Evolutionary conservation across 2,113 vertebrate species (phyloP).

Genomic region (Spermophilus dauricus): DNA sequence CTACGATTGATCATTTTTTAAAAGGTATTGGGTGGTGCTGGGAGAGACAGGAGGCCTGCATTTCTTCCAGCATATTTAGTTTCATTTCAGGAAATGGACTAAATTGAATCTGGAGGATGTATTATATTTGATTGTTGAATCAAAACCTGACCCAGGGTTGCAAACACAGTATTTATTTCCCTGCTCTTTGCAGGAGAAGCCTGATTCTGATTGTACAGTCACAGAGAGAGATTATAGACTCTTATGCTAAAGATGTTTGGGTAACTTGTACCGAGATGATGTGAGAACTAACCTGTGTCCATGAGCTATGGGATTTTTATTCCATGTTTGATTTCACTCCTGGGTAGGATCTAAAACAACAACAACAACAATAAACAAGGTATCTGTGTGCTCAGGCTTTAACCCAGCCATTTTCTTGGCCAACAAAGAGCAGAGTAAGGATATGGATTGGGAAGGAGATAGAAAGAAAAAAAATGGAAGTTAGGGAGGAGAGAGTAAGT

Average conservation of each 20-base stretch:
- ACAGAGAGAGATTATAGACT: too few relatives aligned
- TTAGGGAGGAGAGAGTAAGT: not conserved
- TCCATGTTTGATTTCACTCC: not conserved
- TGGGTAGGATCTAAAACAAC: not conserved
- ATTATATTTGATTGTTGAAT: not conserved
- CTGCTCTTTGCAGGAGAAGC: not conserved
- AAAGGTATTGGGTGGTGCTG: not conserved
- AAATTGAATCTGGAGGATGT: not conserved
- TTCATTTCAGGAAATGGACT: constrained; percentile 38
- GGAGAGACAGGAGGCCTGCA: not conserved
- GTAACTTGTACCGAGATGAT: not conserved
- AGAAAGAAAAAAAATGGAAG: not conserved
- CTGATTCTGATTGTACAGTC: not conserved
- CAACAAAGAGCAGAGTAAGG: not conserved
- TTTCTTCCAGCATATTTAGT: not conserved
- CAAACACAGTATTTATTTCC: not conserved
- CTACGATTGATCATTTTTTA: not conserved
- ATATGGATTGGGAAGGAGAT: not conserved
- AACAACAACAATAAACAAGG: not conserved
- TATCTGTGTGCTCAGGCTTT: not conserved
- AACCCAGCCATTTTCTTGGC: not conserved
- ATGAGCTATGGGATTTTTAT: not conserved
- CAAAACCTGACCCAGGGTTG: not conserved
- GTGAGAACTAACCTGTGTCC: not conserved
- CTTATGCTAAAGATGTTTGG: not conserved